Percentiles rank a stretch among this genome's conserved stretches.
Conservation (phyloP, 2,113 vertebrate species). For the Myodes glareolus region DNA sequence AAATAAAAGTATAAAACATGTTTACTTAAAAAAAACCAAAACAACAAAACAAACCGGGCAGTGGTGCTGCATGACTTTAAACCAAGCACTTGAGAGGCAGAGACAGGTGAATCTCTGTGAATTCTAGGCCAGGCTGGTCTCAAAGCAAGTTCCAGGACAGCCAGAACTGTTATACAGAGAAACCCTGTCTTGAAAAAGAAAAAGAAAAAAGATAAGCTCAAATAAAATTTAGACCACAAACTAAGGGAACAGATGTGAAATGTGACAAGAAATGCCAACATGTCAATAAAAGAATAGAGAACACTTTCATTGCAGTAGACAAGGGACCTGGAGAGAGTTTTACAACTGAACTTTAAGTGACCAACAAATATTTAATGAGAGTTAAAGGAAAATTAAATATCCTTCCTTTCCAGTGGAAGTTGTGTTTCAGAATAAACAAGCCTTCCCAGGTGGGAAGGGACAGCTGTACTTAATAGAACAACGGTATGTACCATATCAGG, state of each 20-base stretch:
- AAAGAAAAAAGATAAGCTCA: not conserved
- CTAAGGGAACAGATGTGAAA: not conserved
- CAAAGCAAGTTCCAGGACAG: not conserved
- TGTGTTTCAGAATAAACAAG: constrained; percentile 20
- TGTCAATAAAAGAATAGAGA: not conserved
- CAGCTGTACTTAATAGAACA: not conserved
- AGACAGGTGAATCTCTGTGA: not conserved
- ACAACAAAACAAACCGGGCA: no score
- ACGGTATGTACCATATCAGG: not conserved
- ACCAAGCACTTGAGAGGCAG: not conserved
- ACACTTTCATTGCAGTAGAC: not conserved
- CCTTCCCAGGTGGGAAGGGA: not conserved
- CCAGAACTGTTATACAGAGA: not conserved
- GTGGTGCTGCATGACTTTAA: not conserved
- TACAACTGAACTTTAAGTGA: not conserved
- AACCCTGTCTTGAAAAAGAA: not conserved
- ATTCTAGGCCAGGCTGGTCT: not conserved
- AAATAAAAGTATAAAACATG: constrained; percentile 24
- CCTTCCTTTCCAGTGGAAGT: not conserved
- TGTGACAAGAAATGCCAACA: not conserved
- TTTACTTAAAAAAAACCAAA: not conserved
- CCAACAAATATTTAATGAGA: not conserved
- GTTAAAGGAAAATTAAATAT: not conserved
- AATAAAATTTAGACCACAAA: constrained; percentile 16
- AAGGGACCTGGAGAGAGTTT: not conserved